Conservation (phyloP, 23 tunicate genomes). For the Phallusia fumigata region DNA sequence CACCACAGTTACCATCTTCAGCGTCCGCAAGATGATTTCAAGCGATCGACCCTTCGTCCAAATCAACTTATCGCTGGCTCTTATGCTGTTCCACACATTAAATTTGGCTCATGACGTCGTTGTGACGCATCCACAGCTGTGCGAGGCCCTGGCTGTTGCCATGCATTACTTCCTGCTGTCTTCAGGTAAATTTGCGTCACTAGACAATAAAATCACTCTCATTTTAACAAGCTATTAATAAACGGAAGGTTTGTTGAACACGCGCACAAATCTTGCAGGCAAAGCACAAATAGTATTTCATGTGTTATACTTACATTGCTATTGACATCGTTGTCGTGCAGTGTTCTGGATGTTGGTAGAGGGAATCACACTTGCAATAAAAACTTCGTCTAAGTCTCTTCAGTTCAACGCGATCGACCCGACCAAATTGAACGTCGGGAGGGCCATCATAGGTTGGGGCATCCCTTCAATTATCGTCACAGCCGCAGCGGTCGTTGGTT, state of each 20-base stretch:
- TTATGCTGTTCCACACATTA: conserved; percentile 5
- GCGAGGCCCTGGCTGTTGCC: conserved; percentile 6
- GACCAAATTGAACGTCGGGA: neutral
- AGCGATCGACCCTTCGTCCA: conserved; percentile 17
- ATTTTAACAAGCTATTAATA: no score
- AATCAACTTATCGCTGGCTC: conserved; percentile 19
- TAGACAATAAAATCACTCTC: no score
- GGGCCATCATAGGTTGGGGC: neutral
- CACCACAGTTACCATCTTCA: conserved; percentile 3
- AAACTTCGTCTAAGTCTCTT: conserved; percentile 15
- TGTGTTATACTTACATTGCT: no score
- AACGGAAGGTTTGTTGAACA: no score
- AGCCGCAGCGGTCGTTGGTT: neutral
- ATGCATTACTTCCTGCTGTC: conserved; percentile 20
- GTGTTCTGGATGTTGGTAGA: conserved; percentile 21
- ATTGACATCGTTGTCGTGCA: neutral
- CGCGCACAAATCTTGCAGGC: no score
- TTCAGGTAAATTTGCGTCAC: conserved; percentile 2
- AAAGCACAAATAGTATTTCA: no score
- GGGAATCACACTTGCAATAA: conserved; percentile 16
- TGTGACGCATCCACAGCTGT: conserved; percentile 7
- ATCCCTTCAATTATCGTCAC: neutral
- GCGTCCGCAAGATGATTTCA: neutral
- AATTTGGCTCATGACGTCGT: conserved; percentile 10
- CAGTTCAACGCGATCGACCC: neutral